Base-by-base conservation (phyloP, 2,113 vertebrate genomes). In the Tragelaphus imberbis region DNA sequence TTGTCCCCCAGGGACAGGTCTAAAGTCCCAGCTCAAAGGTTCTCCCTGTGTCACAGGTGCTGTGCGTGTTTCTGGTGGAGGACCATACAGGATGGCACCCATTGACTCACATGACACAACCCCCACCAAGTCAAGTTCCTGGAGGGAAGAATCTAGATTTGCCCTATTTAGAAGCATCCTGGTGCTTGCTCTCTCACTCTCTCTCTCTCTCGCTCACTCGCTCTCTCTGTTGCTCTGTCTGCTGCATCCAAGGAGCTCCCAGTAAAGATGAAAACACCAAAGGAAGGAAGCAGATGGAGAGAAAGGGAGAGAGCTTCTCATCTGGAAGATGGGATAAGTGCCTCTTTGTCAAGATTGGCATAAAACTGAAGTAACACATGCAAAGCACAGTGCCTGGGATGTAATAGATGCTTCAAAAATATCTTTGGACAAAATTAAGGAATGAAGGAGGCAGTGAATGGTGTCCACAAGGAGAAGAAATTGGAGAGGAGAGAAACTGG, bases 41-140 rank as follows among this genome's bases (percentile, higher is more conserved):
- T 49, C 44, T 84, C 13, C 36, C n/a, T 0, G 0, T 44, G 40
- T 21, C 27, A 7, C 8, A 19, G 5, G 27, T 9, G 1, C 16
- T 51, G 7, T 33, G 55, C 0, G 0, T 28, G 30, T 19, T 65
- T 82, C 49, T n/a, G 8, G 13, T 16, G 28, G 56, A 68, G 9
- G 1, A 2, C 59, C 36, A 19, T 0, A 0, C 5, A 13, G n/a
- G 14, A 17, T 7, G 36, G 63, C 36, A 27, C 12, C 79, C 7
- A 7, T 28, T 23, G 30, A 11, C 12, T 30, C 36, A 23, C 12
- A 25, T 0, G 58, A 79, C 9, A 36, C 5, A 47, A 17, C 7
- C 9, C 25, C 47, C 86, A 47, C 5, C 33, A 61, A 40, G 10
- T 36, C n/a, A 10, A 11, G 47, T 56, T 30, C 91, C 30, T 36